These are phyloP conservation scores for Bimastos eiseni DNA, from an alignment of 2,888 invertebrate species.

Conservation along the genomic window DNA sequence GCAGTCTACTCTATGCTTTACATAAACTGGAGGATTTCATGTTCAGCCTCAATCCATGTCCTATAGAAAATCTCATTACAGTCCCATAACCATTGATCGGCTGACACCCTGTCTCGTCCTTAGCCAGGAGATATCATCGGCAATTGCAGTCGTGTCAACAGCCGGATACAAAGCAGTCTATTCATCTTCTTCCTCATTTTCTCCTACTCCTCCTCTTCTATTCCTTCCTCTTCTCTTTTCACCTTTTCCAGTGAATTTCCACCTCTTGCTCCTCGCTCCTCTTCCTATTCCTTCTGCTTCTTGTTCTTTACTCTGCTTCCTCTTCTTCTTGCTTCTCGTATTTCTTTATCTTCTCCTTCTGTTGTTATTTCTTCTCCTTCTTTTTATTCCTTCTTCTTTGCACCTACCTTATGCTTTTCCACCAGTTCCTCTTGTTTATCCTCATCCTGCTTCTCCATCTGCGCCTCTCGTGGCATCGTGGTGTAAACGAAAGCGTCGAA, in stretches of 20 bases:
- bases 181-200: not conserved
- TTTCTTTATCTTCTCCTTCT: too few relatives aligned
- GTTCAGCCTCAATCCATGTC: not conserved
- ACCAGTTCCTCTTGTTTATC: too few relatives aligned
- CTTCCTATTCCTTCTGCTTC: not conserved
- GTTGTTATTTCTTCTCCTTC: not conserved
- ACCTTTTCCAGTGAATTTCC: too few relatives aligned
- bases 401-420: too few relatives aligned
- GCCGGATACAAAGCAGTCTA: too few relatives aligned
- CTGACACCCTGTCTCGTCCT: not conserved
- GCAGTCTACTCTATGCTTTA: not conserved
- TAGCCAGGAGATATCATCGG: not conserved
- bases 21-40: not conserved
- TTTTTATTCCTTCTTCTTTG: too few relatives aligned
- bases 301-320: not conserved
- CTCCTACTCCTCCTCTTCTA: not conserved
- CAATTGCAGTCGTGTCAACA: not conserved
- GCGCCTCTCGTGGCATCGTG: not conserved
- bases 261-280: not conserved
- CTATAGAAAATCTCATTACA: not conserved
- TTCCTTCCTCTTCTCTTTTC: not conserved
- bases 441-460: not conserved
- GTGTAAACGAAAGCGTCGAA: not conserved
- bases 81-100: not conserved
- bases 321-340: not conserved